A percentile compares a stretch with the other conserved stretches of the same genome.
phyloP scores from a whole-genome alignment of 2,888 invertebrate genomes.

The Drosophila imparisetae region DNA sequence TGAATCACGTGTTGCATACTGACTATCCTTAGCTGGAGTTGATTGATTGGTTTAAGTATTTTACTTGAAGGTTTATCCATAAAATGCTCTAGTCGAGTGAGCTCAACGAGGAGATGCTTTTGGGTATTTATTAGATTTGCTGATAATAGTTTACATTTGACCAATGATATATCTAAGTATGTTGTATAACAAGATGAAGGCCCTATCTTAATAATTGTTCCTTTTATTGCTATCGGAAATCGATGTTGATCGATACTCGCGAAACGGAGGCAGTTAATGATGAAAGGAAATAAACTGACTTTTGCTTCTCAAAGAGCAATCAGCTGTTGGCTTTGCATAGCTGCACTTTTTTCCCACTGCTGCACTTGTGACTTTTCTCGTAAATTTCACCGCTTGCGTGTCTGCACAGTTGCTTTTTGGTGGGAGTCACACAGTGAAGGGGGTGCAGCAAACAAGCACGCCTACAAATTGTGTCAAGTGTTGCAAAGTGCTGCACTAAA shows the following conservation, averaged over 20 bases:
- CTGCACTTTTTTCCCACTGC: neutral
- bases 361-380: constrained; percentile 45
- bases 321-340: neutral
- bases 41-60: neutral
- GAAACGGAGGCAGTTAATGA: neutral
- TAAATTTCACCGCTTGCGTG: constrained; percentile 59
- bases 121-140: neutral
- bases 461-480: constrained; percentile 66
- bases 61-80: neutral
- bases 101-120: neutral
- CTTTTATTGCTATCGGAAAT: neutral
- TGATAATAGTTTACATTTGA: neutral
- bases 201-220: neutral
- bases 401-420: neutral
- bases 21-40: no score
- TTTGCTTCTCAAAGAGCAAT: constrained; percentile 21
- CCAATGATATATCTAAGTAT: rapidly evolving
- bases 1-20: constrained; percentile 1
- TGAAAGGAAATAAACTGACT: neutral
- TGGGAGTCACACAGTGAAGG: neutral
- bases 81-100: neutral
- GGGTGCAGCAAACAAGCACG: constrained; percentile 39
- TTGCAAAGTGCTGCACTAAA: constrained; percentile 15
- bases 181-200: neutral
- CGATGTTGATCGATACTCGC: neutral